Conservation (phyloP, 2,888 invertebrate species). For the Melolontha melolontha region DNA sequence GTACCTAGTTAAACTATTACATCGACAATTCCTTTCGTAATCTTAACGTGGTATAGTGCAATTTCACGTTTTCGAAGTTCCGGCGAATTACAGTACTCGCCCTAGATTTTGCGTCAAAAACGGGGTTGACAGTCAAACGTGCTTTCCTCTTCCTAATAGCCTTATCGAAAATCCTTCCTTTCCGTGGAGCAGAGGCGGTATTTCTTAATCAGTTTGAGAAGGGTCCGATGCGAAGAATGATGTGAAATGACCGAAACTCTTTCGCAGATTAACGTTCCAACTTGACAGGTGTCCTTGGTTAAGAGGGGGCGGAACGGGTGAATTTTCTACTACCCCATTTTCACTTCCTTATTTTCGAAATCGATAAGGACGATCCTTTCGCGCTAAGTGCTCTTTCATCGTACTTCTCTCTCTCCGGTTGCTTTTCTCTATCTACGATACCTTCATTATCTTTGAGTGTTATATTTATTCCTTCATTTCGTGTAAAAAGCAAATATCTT, state of each 20-base stretch:
- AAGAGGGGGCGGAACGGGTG: no score
- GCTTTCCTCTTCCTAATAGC: background rate
- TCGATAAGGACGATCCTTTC: no score
- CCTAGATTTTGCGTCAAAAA: conserved; percentile 12
- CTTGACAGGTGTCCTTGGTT: conserved; percentile 25
- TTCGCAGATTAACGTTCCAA: conserved; percentile 25
- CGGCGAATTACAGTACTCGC: conserved; percentile 5
- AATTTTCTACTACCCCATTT: no score
- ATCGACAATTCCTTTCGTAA: no score
- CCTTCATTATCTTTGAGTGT: no score
- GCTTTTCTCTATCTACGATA: no score
- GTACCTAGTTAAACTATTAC: no score
- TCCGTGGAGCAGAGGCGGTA: background rate
- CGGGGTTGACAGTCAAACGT: conserved; percentile 20
- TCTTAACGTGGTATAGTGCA: background rate
- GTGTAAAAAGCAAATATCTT: no score
- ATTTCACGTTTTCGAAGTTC: conserved; percentile 8
- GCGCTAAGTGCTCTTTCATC: no score
- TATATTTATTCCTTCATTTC: no score
- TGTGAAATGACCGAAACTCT: conserved; percentile 27
- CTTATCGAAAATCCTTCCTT: conserved; percentile 5
- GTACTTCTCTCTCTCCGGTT: no score
- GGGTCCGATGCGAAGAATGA: background rate
- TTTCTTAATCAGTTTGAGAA: background rate
- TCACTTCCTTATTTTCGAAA: no score